Evolutionary conservation across 2,888 invertebrate genomes (phyloP).

Genomic region (Pycnomerus fuliginosus): DNA sequence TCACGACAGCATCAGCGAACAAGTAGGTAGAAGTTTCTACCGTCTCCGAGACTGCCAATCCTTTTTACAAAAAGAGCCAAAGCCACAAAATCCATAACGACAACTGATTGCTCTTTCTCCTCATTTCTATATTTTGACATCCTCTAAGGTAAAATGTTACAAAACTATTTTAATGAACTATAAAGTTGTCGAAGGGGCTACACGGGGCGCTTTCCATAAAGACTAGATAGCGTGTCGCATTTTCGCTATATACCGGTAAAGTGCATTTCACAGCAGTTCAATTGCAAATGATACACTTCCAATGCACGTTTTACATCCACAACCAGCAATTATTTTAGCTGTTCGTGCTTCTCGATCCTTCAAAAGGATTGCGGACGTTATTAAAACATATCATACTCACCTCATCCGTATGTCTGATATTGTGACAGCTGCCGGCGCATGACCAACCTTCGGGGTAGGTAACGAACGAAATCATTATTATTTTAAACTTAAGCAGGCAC

Average conservation of each 20-base stretch:
- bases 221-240: slow-evolving; percentile 11
- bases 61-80: slow-evolving; percentile 1
- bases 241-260: slow-evolving; percentile 6
- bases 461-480: slow-evolving; percentile 15
- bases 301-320: slow-evolving; percentile 26
- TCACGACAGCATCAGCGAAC: too few relatives aligned
- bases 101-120: too few relatives aligned
- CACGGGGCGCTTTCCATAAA: slow-evolving; percentile 12
- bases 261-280: slow-evolving; percentile 18
- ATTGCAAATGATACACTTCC: slow-evolving; percentile 29
- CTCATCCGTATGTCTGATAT: slow-evolving; percentile 11
- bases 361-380: slow-evolving; percentile 25
- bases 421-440: slow-evolving; percentile 16
- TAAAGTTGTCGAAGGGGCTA: slow-evolving; percentile 10
- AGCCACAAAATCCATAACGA: background rate
- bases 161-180: slow-evolving; percentile 7
- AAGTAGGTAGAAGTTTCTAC: too few relatives aligned
- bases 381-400: slow-evolving; percentile 25
- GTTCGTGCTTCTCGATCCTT: slow-evolving; percentile 27
- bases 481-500: too few relatives aligned
- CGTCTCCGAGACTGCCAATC: too few relatives aligned
- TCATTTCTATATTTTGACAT: slow-evolving; percentile 9
- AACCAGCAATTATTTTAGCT: slow-evolving; percentile 22
- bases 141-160: background rate
- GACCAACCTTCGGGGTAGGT: slow-evolving; percentile 10